Evolutionary conservation across 2,113 vertebrate species (phyloP).

Genomic region (Micronisus gabar): DNA sequence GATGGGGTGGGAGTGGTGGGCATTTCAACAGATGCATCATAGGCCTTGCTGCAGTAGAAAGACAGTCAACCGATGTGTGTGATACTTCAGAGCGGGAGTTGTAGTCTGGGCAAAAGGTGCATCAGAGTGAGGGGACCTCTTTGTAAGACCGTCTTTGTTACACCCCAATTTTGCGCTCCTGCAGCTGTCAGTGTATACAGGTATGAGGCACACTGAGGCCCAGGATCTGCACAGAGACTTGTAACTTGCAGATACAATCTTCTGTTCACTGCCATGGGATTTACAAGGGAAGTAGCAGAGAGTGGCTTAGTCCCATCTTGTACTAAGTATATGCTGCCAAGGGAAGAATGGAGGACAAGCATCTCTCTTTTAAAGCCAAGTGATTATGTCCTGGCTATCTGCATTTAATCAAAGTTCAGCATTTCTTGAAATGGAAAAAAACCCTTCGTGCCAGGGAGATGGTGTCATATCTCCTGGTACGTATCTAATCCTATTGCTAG

Average conservation of each 20-base stretch:
- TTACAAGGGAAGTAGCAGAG: not conserved
- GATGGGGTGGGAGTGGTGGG: not conserved
- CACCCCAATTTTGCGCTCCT: not conserved
- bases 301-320: not conserved
- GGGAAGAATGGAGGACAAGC: not conserved
- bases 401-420: not conserved
- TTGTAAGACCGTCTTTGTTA: not conserved
- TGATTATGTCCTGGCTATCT: not conserved
- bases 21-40: not conserved
- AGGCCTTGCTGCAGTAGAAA: not conserved
- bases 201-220: not conserved
- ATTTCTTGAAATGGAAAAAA: constrained; percentile 1
- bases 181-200: not conserved
- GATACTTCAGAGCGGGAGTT: not conserved
- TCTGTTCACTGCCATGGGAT: not conserved
- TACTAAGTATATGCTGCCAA: not conserved
- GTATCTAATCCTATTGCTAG: not conserved
- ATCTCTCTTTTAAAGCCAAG: not conserved
- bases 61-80: rapidly evolving
- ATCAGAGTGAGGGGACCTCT: not conserved
- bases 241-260: not conserved
- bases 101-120: not conserved
- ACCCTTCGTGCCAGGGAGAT: not conserved
- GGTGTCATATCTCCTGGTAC: not conserved
- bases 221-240: not conserved